Conservation (phyloP, 2,113 vertebrate species). For the Xiphias gladius region DNA sequence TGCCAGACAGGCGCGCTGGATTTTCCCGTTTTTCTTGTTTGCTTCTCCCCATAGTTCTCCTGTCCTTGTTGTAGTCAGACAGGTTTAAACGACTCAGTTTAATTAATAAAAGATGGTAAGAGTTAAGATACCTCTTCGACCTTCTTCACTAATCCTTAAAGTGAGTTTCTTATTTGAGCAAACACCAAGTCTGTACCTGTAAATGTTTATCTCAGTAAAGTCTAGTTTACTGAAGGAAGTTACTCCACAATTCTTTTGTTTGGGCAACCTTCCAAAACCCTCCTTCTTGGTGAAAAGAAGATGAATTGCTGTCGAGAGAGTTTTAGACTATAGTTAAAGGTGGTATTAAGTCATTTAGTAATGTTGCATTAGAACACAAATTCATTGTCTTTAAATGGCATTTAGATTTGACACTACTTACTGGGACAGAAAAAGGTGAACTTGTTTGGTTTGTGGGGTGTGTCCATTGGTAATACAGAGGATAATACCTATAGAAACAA, state of each 20-base stretch:
- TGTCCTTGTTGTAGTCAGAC: neutral
- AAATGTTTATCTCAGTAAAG: neutral
- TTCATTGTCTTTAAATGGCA: neutral
- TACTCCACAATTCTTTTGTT: neutral
- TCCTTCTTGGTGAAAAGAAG: neutral
- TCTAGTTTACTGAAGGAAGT: neutral
- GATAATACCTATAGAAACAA: neutral
- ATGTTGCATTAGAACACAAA: no score
- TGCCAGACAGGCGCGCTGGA: conserved; percentile 29
- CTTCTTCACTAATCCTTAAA: neutral
- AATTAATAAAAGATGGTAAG: neutral
- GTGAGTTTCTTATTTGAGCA: neutral
- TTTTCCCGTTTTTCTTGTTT: conserved; percentile 73
- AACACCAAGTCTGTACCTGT: neutral
- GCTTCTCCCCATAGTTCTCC: conserved; percentile 13
- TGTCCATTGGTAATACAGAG: neutral
- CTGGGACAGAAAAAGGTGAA: neutral
- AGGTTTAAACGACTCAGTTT: neutral
- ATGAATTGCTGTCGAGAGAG: neutral
- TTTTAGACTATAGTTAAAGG: no score
- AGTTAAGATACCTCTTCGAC: neutral
- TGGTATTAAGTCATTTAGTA: no score
- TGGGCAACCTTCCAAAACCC: neutral
- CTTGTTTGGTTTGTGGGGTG: conserved; percentile 34
- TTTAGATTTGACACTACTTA: neutral